Evolutionary conservation across 1,140 invertebrate species (phyloP), one percentile per base, ranked within the genome.

Genomic region (Neomicropteryx cornuta): DNA sequence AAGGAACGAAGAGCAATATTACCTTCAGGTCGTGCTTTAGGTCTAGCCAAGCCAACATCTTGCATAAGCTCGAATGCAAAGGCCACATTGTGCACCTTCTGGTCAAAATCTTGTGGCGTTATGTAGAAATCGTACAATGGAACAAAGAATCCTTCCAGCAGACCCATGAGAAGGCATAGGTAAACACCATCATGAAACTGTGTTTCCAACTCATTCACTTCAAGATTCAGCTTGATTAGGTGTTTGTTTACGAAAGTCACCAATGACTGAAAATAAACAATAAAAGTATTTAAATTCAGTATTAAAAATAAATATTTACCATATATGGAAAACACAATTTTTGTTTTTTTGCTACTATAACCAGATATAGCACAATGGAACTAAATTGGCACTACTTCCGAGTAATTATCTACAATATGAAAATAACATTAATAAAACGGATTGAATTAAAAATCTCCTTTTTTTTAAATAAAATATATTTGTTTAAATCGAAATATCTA

Each of bases 181-280:
- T 93, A 96, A 1, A 99, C 93, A 0, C 96, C 97, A 66, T 99
- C 96, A 57, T 94, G 87, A 59, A 99, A 98, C 61, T 98, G 93
- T 3, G 72, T 82, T 47, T 97, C 94, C 41, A 98, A 62, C 60
- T 98, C 93, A 30, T 71, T 76, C 1, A 98, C 91, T 68, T 99
- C 94, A 42, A 99, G 70, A 56, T 98, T 97, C 33, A 99, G 78
- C 67, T 95, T 97, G 56, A 87, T 89, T 49, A 99, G 66, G 58
- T 99, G 92, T 61, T 97, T 97, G 62, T 99, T 99, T 1, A 97
- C 95, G 71, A 99, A 99, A 8, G 92, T 92, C 1, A 98, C 78
- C 36, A 99, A 61, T 3, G 90, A 93, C 78, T 87, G 58, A 42
- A 76, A 71, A 38, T 47, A 51, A 57, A 55, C 42, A 39, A 35